Conservation (phyloP, 2,888 invertebrate genomes). For the Timema cristinae region DNA sequence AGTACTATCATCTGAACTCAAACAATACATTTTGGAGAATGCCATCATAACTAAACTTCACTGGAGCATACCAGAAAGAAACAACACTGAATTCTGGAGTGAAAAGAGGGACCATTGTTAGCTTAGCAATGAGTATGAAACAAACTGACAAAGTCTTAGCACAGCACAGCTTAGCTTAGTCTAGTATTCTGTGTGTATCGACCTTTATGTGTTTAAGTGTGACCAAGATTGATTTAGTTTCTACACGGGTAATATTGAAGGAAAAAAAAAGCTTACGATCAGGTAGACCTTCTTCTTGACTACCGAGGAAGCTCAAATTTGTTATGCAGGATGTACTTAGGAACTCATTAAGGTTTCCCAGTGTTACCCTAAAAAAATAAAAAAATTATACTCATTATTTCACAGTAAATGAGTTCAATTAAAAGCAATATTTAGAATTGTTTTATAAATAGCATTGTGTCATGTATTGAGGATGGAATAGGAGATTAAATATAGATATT, state of each 20-base stretch:
- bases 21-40: too few species aligned
- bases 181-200: too few species aligned
- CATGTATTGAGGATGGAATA: too few species aligned
- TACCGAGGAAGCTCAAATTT: conserved; percentile 91
- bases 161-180: too few species aligned
- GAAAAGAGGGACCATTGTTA: too few species aligned
- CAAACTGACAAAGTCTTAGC: too few species aligned
- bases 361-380: conserved; percentile 65
- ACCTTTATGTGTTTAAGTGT: too few species aligned
- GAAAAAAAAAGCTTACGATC: conserved; percentile 52
- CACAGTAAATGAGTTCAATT: not conserved
- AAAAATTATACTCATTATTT: conserved; percentile 3
- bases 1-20: too few species aligned
- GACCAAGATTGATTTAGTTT: not conserved
- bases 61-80: too few species aligned
- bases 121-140: too few species aligned
- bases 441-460: not conserved
- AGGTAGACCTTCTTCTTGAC: conserved; percentile 87
- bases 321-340: conserved; percentile 96
- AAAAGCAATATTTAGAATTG: not conserved
- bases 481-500: not conserved
- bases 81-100: too few species aligned
- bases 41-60: too few species aligned
- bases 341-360: conserved; percentile 94
- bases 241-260: not conserved